Percentiles rank a stretch among this genome's conserved stretches.
phyloP scores from a whole-genome alignment of 2,113 vertebrate genomes.

The Platysternon megacephalum region DNA sequence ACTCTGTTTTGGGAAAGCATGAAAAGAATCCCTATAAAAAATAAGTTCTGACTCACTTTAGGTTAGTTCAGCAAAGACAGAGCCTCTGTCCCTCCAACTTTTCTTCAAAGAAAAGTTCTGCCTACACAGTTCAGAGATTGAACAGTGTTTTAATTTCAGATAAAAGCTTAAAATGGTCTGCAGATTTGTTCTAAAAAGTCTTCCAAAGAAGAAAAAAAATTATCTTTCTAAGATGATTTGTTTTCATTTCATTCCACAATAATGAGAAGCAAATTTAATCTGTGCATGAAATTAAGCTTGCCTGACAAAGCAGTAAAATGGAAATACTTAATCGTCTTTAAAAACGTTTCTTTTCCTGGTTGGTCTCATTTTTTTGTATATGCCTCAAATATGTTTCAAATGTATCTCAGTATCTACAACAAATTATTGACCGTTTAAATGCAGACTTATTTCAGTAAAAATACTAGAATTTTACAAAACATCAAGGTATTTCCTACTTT shows the following conservation, averaged over 20 bases:
- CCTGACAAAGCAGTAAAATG: neutral
- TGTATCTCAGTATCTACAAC: neutral
- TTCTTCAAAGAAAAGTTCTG: neutral
- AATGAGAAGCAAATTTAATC: slow-evolving; percentile 16
- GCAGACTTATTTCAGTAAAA: neutral
- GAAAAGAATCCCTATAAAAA: neutral
- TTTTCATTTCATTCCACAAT: slow-evolving; percentile 7
- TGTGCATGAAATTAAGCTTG: slow-evolving; percentile 22
- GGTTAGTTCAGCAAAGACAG: neutral
- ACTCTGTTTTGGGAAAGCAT: neutral
- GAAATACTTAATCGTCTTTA: slow-evolving; percentile 2
- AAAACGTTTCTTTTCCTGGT: neutral
- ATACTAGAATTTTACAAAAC: neutral
- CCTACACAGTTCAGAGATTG: neutral
- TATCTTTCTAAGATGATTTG: slow-evolving; percentile 7
- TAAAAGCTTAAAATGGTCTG: neutral
- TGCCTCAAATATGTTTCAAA: neutral
- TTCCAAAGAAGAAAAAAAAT: slow-evolving; percentile 12
- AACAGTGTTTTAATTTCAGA: slow-evolving; percentile 13
- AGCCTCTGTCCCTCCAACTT: neutral
- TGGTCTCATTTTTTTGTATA: neutral
- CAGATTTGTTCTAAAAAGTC: neutral
- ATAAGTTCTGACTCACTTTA: neutral
- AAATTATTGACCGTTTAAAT: neutral
- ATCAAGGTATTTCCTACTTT: neutral